Base-by-base conservation (phyloP, 2,797 vertebrate genomes). In the Rhinatrema bivittatum region DNA sequence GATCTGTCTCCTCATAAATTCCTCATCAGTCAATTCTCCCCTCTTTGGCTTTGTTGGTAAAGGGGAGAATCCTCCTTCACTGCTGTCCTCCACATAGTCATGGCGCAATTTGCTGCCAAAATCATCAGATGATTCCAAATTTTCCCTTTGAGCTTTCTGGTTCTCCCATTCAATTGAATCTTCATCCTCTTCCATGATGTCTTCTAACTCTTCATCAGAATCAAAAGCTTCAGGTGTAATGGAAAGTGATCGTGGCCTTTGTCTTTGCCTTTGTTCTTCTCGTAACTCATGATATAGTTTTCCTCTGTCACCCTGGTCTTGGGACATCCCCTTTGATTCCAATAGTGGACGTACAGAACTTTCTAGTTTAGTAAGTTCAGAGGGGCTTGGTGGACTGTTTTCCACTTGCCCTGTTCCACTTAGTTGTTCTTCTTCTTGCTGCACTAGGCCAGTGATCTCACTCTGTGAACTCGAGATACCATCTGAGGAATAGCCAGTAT, bases 401-500 rank as follows among this genome's bases (percentile, higher is more conserved):
- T 83, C 84, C 0, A 68, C 76, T 46, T 92, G 76, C 18, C 91
- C 92, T 0, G 86, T 87, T 51, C 90, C 87, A 29, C 68, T 97
- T 39, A 98, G 83, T 58, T 94, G 93, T 44, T 94, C 79, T 48
- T 82, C 88, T 28, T 98, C 96, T 62, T 99, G 94, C 37, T 66
- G 84, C 44, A 99, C 91, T 21, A 90, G 74, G 21, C 91, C 93
- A 1, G 87, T 93, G 60, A 99, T 97, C 71, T 99, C 96, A 9
- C 94, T 93, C 54, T 93, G 92, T 5, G 90, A 98, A 70, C 94
- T 92, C 16, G 93, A 99, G 70, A 99, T 86, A 29, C 96, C 96
- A 3, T 99, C 96, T 0, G 96, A 99, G 29, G 96, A 99, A 53
- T 99, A 99, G 53, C 96, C 96, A 1, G 96, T 99, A 73, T 99